Evolutionary conservation across 2,113 vertebrate species (phyloP).

Genomic region (human): GRCh38 chr2:9420501-9421000

Average conservation of each 20-base stretch:
- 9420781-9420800: too few relatives aligned
- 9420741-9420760: background rate
- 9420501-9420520: background rate
- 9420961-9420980: too few relatives aligned
- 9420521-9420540: background rate
- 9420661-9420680: background rate
- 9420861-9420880: background rate
- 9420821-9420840: background rate
- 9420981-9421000: background rate
- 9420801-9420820: background rate
- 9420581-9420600: background rate
- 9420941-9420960: background rate
- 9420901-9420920: background rate
- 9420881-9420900: background rate
- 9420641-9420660: background rate
- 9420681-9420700: fast-evolving
- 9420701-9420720: background rate
- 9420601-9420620: background rate
- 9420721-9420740: background rate
- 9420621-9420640: background rate
- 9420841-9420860: background rate
- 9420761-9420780: background rate
- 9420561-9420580: background rate
- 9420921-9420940: background rate
- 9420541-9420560: background rate